Evolutionary conservation across 2,888 invertebrate species (phyloP).

Genomic region (Artemia sp.): DNA sequence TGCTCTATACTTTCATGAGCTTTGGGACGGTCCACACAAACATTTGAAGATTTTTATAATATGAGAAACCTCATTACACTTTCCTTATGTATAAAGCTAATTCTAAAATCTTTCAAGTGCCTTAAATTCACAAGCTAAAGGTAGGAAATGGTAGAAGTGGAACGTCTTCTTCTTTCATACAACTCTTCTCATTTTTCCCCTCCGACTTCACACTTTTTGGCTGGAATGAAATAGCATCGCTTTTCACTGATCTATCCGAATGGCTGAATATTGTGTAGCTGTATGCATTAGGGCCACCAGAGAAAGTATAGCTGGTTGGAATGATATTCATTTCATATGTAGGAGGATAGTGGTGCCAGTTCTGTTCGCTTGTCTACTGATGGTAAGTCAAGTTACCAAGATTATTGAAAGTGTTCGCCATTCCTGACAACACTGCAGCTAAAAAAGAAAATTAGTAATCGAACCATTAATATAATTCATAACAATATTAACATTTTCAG

Average conservation of each 20-base stretch:
- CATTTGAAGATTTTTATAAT: too few relatives aligned
- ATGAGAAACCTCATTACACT: too few relatives aligned
- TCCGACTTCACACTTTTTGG: background rate
- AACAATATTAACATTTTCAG: too few relatives aligned
- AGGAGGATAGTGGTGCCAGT: background rate
- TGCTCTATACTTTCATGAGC: too few relatives aligned
- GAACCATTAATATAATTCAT: too few relatives aligned
- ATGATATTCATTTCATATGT: background rate
- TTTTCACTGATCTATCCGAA: background rate
- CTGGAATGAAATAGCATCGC: background rate
- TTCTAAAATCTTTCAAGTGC: too few relatives aligned
- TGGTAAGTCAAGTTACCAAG: background rate
- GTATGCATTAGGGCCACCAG: constrained; percentile 1
- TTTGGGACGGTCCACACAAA: too few relatives aligned
- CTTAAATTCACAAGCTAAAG: background rate
- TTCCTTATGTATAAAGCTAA: too few relatives aligned
- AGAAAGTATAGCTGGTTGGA: background rate
- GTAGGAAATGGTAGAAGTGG: background rate
- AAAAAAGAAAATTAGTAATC: background rate
- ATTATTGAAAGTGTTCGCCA: constrained; percentile 3
- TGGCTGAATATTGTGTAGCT: background rate
- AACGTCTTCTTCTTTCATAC: constrained; percentile 10
- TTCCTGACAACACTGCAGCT: constrained; percentile 8
- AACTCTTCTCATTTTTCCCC: background rate
- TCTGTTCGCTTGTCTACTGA: background rate